Base-by-base conservation (phyloP, 2,888 invertebrate genomes). In the Folsomia candida region DNA sequence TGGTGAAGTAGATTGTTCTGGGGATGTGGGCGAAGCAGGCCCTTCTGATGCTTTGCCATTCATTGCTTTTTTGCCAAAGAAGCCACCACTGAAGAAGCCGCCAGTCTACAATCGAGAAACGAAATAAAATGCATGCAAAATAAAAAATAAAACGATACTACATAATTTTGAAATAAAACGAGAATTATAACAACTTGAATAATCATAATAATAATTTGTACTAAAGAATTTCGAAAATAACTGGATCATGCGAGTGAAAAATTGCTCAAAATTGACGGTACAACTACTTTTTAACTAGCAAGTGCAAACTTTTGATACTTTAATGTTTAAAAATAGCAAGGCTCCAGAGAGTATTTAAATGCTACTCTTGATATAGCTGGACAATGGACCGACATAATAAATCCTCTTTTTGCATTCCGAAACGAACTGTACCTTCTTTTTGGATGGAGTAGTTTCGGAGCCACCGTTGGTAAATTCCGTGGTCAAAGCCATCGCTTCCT, bases 401-500 rank as follows among this genome's bases (percentile, higher is more conserved):
- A n/a, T n/a, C n/a, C n/a, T n/a, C n/a, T n/a, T n/a, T n/a, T n/a
- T n/a, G n/a, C n/a, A n/a, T n/a, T n/a, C n/a, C n/a, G n/a, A n/a
- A n/a, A 47, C 18, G 20, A 57, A 6, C 6, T 6, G 20, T 29
- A 65, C 78, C 78, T 79, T 79, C 64, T 77, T 79, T 68, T 75
- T 77, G 28, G 74, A 70, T 26, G 77, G 74, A n/a, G 75, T 75
- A 6, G 70, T 67, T 61, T 75, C 75, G 6, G 51, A 47, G 14
- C 72, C 71, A 14, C 76, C 78, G 63, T 76, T 75, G 11, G 73
- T 72, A 64, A 76, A 64, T 47, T 76, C 76, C 2, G 73, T 71
- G 11, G 67, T 68, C 1, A 75, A 51, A 1, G 74, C 76, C 4
- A 77, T 74, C 11, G 75, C 72, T 64, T 87, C 82, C 80, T 83